Evolutionary conservation across 2,797 vertebrate genomes (phyloP), one percentile per base, ranked within the genome.

Genomic region (Propithecus perrieri): DNA sequence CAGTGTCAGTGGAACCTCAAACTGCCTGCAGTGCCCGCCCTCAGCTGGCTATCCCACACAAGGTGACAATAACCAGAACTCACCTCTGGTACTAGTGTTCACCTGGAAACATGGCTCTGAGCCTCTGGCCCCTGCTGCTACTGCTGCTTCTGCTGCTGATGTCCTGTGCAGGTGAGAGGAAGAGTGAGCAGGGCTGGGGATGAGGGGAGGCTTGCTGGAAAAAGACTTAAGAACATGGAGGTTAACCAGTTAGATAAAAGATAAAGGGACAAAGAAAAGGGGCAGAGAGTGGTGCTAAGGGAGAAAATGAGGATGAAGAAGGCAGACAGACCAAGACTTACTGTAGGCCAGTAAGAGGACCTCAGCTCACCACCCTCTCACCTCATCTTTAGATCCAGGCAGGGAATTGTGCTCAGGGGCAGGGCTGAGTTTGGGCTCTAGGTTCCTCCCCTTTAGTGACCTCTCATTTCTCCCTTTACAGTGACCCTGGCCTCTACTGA

Each of bases 81-180:
- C 92, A 72, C 69, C 74, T 95, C 79, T 41, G 65, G 67, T 24
- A 76, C 88, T 24, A 46, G 90, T 22, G 65, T 24, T 55, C 30
- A 33, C 65, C 91, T 57, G 28, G 89, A 86, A 97, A 92, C 84
- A 97, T 96, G 98, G 96, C 94, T 83, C 71, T n/a, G 85, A 96
- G 81, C 53, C 59, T 90, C 74, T 83, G 80, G 92, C n/a, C 83
- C 57, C 65, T 71, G 61, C 79, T 80, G 63, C 88, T 91, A 4
- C 9, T 91, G 89, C 63, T 93, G 13, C 69, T 67, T 20, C 43
- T 81, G 53, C 75, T 80, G 69, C 86, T 95, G 69, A 99, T 95
- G 98, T 98, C 84, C 98, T 98, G 94, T 97, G 97, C 98, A 98
- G 97, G 96, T 98, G 98, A 97, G 98, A 91, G 67, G 41, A 80